Evolutionary conservation across 2,113 vertebrate genomes (phyloP).

Genomic region (Bubo scandiacus): DNA sequence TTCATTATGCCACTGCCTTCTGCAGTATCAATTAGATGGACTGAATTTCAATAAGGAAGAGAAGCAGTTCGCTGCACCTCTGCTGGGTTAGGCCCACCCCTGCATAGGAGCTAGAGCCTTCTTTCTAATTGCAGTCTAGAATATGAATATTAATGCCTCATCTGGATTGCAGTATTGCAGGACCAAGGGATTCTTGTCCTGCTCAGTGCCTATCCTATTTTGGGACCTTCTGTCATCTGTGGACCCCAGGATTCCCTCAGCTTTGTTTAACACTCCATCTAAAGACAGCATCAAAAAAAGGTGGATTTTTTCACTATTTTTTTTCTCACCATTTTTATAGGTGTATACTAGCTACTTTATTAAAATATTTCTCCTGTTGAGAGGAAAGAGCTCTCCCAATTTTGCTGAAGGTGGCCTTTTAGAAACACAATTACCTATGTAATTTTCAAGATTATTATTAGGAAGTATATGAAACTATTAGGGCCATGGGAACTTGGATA

Average conservation of each 20-base stretch:
- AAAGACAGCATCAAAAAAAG: not conserved
- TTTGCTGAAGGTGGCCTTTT: conserved; percentile 8
- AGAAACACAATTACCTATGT: not conserved
- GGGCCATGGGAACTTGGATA: conserved; percentile 20
- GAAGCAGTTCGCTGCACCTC: not conserved
- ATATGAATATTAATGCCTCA: not conserved
- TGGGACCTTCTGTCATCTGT: not conserved
- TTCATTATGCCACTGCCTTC: not conserved
- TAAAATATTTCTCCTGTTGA: not conserved
- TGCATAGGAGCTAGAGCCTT: not conserved
- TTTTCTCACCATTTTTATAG: not conserved
- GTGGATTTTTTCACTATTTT: not conserved
- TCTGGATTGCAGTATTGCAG: accelerated
- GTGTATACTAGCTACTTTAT: not conserved
- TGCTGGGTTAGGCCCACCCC: not conserved
- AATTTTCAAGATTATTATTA: conserved; percentile 31
- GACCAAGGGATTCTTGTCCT: not conserved
- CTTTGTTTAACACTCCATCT: not conserved
- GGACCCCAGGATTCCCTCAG: not conserved
- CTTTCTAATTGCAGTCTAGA: not conserved
- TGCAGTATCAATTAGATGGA: not conserved
- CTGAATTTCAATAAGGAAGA: conserved; percentile 18
- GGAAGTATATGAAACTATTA: conserved; percentile 8
- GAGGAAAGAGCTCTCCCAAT: not conserved
- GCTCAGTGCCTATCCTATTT: not conserved